Evolutionary conservation across 2,113 vertebrate genomes (phyloP).

Genomic region (Paramormyrops kingsleyae): DNA sequence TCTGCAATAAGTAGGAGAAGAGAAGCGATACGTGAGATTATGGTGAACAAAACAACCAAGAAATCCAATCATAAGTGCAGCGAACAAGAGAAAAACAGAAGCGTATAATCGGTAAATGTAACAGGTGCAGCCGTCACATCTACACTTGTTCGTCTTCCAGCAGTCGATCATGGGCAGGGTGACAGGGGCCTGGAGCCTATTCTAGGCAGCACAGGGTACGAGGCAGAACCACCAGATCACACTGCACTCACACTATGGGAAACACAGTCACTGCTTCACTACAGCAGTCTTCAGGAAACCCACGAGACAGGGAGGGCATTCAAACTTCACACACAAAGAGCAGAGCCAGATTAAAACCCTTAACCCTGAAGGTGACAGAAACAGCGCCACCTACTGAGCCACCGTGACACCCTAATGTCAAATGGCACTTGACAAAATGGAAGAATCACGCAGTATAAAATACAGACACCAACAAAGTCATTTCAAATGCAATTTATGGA

Average conservation of each 20-base stretch:
- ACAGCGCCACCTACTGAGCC: not conserved
- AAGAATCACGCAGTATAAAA: not conserved
- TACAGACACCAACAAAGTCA: not conserved
- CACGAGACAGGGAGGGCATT: not conserved
- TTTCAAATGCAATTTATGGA: not conserved
- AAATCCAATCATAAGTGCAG: not conserved
- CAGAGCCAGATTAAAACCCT: not conserved
- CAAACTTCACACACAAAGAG: not conserved
- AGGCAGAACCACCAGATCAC: not conserved
- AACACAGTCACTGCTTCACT: not conserved
- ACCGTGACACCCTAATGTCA: not conserved
- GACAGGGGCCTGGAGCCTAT: not conserved
- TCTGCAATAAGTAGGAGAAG: slow-evolving; percentile 23
- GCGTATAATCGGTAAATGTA: not conserved
- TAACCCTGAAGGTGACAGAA: not conserved
- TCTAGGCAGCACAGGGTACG: not conserved
- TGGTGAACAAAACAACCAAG: not conserved
- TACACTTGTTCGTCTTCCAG: not conserved
- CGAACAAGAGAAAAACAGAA: not conserved
- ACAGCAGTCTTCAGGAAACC: not conserved
- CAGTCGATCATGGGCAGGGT: not conserved
- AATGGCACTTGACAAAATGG: not conserved
- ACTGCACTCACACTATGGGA: not conserved
- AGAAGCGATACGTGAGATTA: not conserved
- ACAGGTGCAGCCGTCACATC: not conserved